Base-by-base conservation (phyloP, 2,113 vertebrate species). In the Alosa alosa region DNA sequence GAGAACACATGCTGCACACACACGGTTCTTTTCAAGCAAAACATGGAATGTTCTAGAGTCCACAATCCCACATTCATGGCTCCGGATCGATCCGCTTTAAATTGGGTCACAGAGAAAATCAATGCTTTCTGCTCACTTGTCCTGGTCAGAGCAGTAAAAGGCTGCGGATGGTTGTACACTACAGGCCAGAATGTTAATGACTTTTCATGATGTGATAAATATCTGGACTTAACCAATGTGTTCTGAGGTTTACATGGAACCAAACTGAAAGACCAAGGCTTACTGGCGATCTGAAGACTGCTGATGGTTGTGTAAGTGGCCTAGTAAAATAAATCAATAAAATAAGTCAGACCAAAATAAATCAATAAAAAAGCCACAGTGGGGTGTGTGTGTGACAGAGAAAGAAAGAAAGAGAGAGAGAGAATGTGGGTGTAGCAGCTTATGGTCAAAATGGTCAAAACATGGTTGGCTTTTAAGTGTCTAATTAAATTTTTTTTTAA, bases 401-500 rank as follows among this genome's bases (percentile, higher is more conserved):
- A 52, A 10, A 52, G 50, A 52, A 1, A 52, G 15, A 52, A 1
- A 52, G 5, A 57, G 6, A 60, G 18, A 20, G 36, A 78, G 13
- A 78, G 31, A 78, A 4, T 4, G 72, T 78, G 72, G 72, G 72
- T 78, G 72, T 78, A 41, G 31, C 31, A 78, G 9, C 11, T 31
- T 75, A 36, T 78, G 72, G 72, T 78, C 31, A 78, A 41, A 11
- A 39, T 36, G 72, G 31, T 78, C 31, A 78, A 68, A 78, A 78
- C 72, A 78, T 5, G 72, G 10, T 78, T 78, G 64, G 36, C 72
- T 78, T 78, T 78, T 11, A 78, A 15, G 72, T 36, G 13, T 78
- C 13, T 17, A 78, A 78, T 78, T 78, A 78, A 78, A 78, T 78
- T 78, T n/a, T n/a, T n/a, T n/a, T n/a, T n/a, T n/a, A n/a, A n/a